A percentile compares a stretch with the other conserved stretches of the same genome.
phyloP scores from a whole-genome alignment of 1,140 invertebrate genomes.

The Lamellibrachia luymesi region DNA sequence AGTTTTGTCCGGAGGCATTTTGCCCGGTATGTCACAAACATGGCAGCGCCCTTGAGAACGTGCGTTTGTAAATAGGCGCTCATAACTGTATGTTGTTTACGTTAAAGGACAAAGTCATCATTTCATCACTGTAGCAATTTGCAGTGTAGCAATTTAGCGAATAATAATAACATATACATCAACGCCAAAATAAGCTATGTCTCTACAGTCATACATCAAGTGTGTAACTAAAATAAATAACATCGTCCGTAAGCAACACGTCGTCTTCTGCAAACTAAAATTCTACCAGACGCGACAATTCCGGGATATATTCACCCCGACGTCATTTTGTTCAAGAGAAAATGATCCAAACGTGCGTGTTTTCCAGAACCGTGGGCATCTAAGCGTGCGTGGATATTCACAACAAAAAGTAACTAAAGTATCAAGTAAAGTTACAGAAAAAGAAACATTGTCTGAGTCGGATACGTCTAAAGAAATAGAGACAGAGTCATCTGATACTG shows the following conservation, averaged over 20 bases:
- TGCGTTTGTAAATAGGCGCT: neutral
- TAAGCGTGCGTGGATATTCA: neutral
- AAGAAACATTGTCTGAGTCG: neutral
- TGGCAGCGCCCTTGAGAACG: neutral
- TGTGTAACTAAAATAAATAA: neutral
- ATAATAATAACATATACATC: neutral
- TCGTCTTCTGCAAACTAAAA: neutral
- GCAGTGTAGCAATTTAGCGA: neutral
- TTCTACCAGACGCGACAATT: neutral
- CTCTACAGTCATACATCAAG: neutral
- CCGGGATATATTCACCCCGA: neutral
- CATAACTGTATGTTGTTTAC: neutral
- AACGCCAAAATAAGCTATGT: neutral
- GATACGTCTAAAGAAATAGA: neutral
- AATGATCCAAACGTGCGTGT: neutral
- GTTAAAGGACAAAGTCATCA: neutral
- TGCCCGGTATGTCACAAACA: neutral
- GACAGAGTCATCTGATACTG: neutral
- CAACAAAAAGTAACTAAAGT: neutral
- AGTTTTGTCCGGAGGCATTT: neutral
- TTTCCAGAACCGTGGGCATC: neutral
- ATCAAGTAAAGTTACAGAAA: neutral
- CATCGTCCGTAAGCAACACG: neutral
- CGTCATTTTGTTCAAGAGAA: neutral
- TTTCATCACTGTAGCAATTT: neutral